Conservation (phyloP, 2,797 vertebrate species). For the Scarus forsteni region DNA sequence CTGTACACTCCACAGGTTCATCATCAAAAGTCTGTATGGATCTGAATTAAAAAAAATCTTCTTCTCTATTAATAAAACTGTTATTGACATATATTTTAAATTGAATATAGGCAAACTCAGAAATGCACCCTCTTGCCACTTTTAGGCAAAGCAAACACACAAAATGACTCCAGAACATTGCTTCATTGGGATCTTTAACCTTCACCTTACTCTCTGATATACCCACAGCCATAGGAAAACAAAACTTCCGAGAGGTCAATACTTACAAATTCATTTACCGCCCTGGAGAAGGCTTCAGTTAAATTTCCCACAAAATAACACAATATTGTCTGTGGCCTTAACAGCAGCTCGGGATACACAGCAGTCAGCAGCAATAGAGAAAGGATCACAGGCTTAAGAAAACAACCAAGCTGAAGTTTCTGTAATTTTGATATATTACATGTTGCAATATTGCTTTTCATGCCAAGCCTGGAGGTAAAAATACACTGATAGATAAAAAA, state of each 20-base stretch:
- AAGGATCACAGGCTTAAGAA: slow-evolving; percentile 44
- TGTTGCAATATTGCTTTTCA: slow-evolving; percentile 44
- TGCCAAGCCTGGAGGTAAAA: slow-evolving; percentile 32
- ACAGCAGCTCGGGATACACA: slow-evolving; percentile 22
- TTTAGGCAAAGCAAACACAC: too few species aligned
- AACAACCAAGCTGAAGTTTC: neutral
- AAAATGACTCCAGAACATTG: too few species aligned
- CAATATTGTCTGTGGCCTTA: slow-evolving; percentile 45
- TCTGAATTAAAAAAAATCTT: too few species aligned
- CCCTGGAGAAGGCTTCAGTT: slow-evolving; percentile 16
- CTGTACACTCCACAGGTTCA: too few species aligned
- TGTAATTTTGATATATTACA: slow-evolving; percentile 22
- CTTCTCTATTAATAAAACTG: too few species aligned
- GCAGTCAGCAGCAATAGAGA: slow-evolving; percentile 19
- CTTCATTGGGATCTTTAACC: too few species aligned
- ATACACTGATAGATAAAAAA: slow-evolving; percentile 14
- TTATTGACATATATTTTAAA: too few species aligned
- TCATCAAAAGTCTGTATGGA: too few species aligned
- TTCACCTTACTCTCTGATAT: too few species aligned
- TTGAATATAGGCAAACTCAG: too few species aligned
- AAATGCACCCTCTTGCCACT: too few species aligned
- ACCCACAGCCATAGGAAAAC: neutral
- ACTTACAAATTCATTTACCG: slow-evolving; percentile 14
- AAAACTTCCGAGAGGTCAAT: neutral
- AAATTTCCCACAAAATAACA: slow-evolving; percentile 24